A percentile compares a stretch with the other conserved stretches of the same genome.
Evolutionary conservation across 2,797 vertebrate genomes (phyloP).

Genomic region (Gallinago solitaria): DNA sequence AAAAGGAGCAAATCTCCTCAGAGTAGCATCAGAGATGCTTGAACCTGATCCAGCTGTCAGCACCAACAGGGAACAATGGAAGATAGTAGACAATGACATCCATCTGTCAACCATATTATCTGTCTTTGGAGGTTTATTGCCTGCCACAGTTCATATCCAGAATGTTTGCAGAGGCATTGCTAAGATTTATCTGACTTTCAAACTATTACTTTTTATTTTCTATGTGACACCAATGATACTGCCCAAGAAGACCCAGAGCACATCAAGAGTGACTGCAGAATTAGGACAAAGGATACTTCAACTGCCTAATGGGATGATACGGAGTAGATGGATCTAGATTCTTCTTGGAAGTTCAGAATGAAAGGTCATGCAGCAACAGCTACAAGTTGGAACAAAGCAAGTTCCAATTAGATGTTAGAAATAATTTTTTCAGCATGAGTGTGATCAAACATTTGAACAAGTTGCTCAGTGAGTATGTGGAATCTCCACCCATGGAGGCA

Average conservation of each 20-base stretch:
- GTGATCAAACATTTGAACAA: background rate
- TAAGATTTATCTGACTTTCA: background rate
- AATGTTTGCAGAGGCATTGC: background rate
- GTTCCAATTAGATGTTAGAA: background rate
- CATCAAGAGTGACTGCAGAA: background rate
- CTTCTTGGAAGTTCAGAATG: background rate
- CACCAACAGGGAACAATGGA: background rate
- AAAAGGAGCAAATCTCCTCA: background rate
- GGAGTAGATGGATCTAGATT: background rate
- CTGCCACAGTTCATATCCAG: background rate
- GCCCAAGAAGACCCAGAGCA: background rate
- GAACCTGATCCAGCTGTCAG: background rate
- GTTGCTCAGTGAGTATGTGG: background rate
- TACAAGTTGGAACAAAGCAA: background rate
- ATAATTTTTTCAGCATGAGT: background rate
- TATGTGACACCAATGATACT: background rate
- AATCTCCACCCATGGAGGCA: background rate
- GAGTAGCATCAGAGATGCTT: background rate
- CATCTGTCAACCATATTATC: background rate
- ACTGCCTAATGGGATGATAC: background rate
- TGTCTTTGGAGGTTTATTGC: background rate
- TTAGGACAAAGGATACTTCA: background rate
- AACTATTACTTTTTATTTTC: background rate
- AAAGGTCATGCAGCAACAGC: background rate
- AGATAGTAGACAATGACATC: background rate